These are phyloP conservation scores for Eurois occulta DNA, from an alignment of 2,888 invertebrate species.

Conservation along the genomic window DNA sequence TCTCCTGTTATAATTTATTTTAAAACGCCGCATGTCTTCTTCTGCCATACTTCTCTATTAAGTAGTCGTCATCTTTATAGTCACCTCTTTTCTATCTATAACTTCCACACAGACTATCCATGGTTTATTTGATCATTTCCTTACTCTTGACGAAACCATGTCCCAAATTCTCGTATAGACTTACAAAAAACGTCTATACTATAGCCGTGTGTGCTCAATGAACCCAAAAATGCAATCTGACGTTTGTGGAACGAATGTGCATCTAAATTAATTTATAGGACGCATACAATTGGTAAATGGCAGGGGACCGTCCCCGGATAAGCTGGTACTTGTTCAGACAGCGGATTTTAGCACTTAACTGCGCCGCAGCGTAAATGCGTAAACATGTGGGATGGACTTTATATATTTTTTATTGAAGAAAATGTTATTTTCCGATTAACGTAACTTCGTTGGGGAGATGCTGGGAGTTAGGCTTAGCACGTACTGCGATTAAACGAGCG, in stretches of 20 bases:
- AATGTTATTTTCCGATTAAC: neutral
- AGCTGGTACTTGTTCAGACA: slow-evolving; percentile 23
- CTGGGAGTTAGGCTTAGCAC: too few relatives aligned
- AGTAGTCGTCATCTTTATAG: too few relatives aligned
- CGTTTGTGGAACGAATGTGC: slow-evolving; percentile 34
- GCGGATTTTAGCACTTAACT: slow-evolving; percentile 57
- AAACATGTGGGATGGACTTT: neutral
- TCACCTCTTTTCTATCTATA: too few relatives aligned
- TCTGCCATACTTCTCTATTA: too few relatives aligned
- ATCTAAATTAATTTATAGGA: slow-evolving; percentile 54
- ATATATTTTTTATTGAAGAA: neutral
- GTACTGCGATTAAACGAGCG: too few relatives aligned
- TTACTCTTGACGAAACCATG: neutral
- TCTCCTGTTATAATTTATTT: too few relatives aligned
- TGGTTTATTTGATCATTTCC: neutral
- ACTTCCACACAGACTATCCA: too few relatives aligned
- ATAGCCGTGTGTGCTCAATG: too few relatives aligned
- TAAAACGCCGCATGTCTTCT: too few relatives aligned
- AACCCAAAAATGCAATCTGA: slow-evolving; percentile 36
- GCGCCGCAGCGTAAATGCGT: slow-evolving; percentile 29
- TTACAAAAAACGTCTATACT: neutral
- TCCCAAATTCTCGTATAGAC: neutral
- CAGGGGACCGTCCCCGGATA: slow-evolving; percentile 57
- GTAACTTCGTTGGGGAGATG: too few relatives aligned
- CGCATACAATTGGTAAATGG: slow-evolving; percentile 58